Evolutionary conservation across 2,797 vertebrate genomes (phyloP).

Genomic region (Falco rusticolus): DNA sequence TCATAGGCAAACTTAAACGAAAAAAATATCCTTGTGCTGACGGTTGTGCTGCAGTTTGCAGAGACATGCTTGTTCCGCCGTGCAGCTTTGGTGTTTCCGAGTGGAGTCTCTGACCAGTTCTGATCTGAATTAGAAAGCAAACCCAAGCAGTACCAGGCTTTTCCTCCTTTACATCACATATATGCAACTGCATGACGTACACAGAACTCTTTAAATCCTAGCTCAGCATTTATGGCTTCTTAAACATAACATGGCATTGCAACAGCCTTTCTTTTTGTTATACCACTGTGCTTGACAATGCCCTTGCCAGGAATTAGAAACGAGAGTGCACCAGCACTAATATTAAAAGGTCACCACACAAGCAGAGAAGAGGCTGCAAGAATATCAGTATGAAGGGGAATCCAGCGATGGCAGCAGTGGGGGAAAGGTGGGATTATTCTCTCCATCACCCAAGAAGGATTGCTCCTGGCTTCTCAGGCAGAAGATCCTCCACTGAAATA

Average conservation of each 20-base stretch:
- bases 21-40: not conserved
- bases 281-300: not conserved
- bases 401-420: not conserved
- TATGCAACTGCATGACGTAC: rapidly evolving
- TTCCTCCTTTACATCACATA: not conserved
- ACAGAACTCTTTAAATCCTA: not conserved
- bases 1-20: not conserved
- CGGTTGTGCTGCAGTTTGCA: not conserved
- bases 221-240: not conserved
- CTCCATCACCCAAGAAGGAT: not conserved
- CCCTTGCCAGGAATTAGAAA: not conserved
- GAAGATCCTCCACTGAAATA: not conserved
- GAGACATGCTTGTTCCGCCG: too few relatives aligned
- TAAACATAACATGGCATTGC: not conserved
- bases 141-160: not conserved
- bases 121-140: not conserved
- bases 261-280: not conserved
- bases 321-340: not conserved
- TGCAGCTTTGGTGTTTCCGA: not conserved
- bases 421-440: not conserved
- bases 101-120: not conserved
- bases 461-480: not conserved
- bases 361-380: not conserved
- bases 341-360: not conserved
- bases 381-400: not conserved